Percentiles rank a stretch among this genome's conserved stretches.
These are phyloP conservation scores for Magallana angulata DNA, from an alignment of 1,140 invertebrate species.

Conservation along the genomic window DNA sequence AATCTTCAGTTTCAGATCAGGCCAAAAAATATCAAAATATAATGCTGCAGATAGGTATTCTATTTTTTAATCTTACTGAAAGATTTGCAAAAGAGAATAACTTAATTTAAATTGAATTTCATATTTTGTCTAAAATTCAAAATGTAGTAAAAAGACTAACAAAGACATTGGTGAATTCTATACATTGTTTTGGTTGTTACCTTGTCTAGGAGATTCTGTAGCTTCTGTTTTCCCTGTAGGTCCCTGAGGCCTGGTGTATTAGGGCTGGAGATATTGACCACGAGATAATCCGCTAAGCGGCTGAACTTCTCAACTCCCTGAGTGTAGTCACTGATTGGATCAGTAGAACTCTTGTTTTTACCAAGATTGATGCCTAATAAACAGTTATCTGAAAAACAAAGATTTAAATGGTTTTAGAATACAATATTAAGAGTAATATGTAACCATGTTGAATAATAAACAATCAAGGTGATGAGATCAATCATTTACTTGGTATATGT, in stretches of 20 bases:
- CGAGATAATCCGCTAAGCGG: constrained; percentile 81
- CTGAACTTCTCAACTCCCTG: constrained; percentile 80
- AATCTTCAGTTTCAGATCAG: no score
- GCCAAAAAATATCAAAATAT: no score
- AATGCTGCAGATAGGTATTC: no score
- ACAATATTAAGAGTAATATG: no score
- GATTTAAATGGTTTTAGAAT: not conserved
- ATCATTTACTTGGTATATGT: no score
- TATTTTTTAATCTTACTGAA: no score
- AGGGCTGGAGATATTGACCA: constrained; percentile 84
- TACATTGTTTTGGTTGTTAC: constrained; percentile 77
- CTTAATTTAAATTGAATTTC: no score
- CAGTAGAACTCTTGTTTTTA: constrained; percentile 92
- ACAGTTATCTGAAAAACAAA: constrained; percentile 61
- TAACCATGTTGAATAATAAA: no score
- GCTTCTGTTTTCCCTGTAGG: constrained; percentile 89
- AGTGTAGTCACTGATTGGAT: constrained; percentile 90
- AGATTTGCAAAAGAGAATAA: no score
- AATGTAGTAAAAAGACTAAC: not conserved
- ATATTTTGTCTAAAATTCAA: no score
- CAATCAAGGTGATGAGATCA: no score
- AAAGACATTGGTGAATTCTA: not conserved
- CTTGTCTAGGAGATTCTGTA: constrained; percentile 86
- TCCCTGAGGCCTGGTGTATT: constrained; percentile 95
- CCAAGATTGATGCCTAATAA: constrained; percentile 94